A percentile compares a stretch with the other conserved stretches of the same genome.
These are phyloP conservation scores for Physella acuta DNA, from an alignment of 1,140 invertebrate species.

Conservation along the genomic window DNA sequence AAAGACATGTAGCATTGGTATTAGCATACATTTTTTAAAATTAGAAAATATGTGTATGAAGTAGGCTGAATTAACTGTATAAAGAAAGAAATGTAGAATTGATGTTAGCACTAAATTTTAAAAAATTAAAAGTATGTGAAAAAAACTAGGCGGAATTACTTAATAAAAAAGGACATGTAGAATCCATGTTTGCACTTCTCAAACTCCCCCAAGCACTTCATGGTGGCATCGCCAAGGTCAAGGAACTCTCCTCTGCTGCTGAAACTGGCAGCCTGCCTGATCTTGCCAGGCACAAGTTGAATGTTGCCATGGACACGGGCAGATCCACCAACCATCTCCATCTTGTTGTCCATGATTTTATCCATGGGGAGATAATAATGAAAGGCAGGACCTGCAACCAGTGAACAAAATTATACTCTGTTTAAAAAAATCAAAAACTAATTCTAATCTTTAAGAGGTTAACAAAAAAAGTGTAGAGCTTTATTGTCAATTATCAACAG, in stretches of 20 bases:
- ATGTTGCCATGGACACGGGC: constrained; percentile 37
- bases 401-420: not conserved
- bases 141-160: too few relatives aligned
- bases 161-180: constrained; percentile 50
- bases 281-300: constrained; percentile 37
- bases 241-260: constrained; percentile 44
- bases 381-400: constrained; percentile 47
- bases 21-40: too few relatives aligned
- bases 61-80: too few relatives aligned
- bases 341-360: constrained; percentile 29
- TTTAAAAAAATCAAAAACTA: too few relatives aligned
- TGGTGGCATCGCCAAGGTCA: constrained; percentile 39
- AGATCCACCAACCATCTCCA: constrained; percentile 32
- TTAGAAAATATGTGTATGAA: too few relatives aligned
- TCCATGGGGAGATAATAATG: constrained; percentile 51
- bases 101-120: too few relatives aligned
- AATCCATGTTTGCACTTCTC: constrained; percentile 49
- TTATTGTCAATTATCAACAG: too few relatives aligned
- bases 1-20: too few relatives aligned
- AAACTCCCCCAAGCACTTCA: constrained; percentile 49
- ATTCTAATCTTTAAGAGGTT: too few relatives aligned
- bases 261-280: constrained; percentile 39
- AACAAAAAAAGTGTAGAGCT: too few relatives aligned
- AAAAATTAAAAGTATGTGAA: too few relatives aligned
- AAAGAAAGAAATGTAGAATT: too few relatives aligned